These are phyloP conservation scores for Philaenus spumarius DNA, from an alignment of 1,140 invertebrate species.

Conservation along the genomic window DNA sequence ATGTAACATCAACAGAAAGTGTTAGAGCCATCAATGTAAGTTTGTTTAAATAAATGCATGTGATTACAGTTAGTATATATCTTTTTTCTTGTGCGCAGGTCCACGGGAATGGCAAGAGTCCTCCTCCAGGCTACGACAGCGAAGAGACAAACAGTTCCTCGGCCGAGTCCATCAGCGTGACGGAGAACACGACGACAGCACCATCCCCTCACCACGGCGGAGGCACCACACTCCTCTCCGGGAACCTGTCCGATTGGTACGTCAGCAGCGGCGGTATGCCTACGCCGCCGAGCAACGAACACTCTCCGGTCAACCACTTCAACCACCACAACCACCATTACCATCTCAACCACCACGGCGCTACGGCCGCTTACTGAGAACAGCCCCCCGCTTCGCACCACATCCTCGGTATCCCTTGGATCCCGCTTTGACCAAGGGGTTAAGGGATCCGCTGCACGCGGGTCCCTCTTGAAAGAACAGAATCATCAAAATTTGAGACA, in stretches of 20 bases:
- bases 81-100: constrained; percentile 33
- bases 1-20: too few relatives aligned
- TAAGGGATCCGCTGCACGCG: not conserved
- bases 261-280: constrained; percentile 44
- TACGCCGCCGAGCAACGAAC: constrained; percentile 47
- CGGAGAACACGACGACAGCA: constrained; percentile 35
- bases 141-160: constrained; percentile 51
- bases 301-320: constrained; percentile 48
- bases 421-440: constrained; percentile 8
- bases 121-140: constrained; percentile 43
- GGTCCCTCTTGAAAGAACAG: too few relatives aligned
- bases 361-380: constrained; percentile 33
- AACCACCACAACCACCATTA: constrained; percentile 38
- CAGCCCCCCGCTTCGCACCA: constrained; percentile 26
- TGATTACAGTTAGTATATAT: too few relatives aligned
- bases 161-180: constrained; percentile 42
- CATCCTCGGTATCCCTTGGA: constrained; percentile 12
- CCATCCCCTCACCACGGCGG: constrained; percentile 22
- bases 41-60: too few relatives aligned
- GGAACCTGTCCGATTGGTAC: constrained; percentile 56
- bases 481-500: too few relatives aligned
- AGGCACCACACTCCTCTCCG: constrained; percentile 25
- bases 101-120: constrained; percentile 37
- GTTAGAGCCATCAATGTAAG: too few relatives aligned
- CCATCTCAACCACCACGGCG: constrained; percentile 25